phyloP scores from a whole-genome alignment of 2,888 invertebrate genomes.

The Gortyna flavago region DNA sequence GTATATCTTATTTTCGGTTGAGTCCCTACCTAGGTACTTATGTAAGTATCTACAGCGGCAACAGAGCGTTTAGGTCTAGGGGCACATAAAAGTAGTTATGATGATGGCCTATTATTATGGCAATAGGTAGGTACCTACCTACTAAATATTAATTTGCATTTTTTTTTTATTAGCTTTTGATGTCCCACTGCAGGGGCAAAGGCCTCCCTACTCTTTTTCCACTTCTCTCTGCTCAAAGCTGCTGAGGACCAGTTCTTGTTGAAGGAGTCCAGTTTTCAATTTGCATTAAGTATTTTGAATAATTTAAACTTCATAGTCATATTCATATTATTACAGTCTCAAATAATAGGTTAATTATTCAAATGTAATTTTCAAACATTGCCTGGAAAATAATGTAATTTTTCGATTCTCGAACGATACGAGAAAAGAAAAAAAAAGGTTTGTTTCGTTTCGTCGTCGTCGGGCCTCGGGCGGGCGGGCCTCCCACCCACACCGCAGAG shows the following conservation, averaged over 20 bases:
- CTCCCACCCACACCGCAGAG: constrained; percentile 1
- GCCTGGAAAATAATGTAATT: neutral
- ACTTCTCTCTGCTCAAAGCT: too few relatives aligned
- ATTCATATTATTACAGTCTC: neutral
- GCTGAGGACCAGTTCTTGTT: too few relatives aligned
- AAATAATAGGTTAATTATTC: neutral
- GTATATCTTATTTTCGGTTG: neutral
- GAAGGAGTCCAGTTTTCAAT: too few relatives aligned
- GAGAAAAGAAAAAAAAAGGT: constrained; percentile 20
- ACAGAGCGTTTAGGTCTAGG: neutral
- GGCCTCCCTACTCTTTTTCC: too few relatives aligned
- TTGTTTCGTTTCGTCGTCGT: constrained; percentile 4
- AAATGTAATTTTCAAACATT: constrained; percentile 1
- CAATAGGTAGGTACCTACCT: neutral
- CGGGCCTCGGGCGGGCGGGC: neutral
- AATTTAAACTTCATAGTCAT: neutral
- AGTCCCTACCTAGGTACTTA: neutral
- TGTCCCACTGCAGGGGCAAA: too few relatives aligned
- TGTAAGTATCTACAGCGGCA: too few relatives aligned
- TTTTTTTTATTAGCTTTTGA: too few relatives aligned
- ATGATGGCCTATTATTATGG: neutral
- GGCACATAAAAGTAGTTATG: neutral
- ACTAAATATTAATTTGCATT: neutral
- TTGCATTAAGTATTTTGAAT: neutral
- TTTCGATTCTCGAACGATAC: constrained; percentile 7